phyloP scores from a whole-genome alignment of 2,888 invertebrate genomes.

The Drosophila subquinaria region DNA sequence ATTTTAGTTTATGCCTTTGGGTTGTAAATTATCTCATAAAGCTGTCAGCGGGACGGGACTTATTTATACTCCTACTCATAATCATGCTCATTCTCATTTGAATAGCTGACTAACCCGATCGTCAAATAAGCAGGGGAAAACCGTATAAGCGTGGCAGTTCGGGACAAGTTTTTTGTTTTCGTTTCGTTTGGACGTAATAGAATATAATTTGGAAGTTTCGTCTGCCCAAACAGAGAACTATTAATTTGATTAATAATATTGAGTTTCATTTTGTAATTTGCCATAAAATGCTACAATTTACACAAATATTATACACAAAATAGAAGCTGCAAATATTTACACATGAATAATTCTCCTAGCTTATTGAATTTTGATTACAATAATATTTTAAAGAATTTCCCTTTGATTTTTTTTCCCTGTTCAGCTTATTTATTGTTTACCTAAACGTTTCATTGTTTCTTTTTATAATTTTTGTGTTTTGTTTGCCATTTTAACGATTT shows the following conservation, averaged over 20 bases:
- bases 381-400: constrained; percentile 45
- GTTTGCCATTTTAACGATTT: constrained; percentile 78
- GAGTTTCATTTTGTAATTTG: constrained; percentile 13
- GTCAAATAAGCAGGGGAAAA: constrained; percentile 42
- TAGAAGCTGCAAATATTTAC: constrained; percentile 30
- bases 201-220: constrained; percentile 10
- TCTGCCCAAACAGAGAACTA: constrained; percentile 3
- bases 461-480: constrained; percentile 51
- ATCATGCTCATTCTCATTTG: constrained; percentile 52
- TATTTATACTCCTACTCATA: constrained; percentile 28
- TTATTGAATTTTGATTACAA: constrained; percentile 69
- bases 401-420: background rate
- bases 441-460: constrained; percentile 17
- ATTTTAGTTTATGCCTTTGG: constrained; percentile 31
- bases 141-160: constrained; percentile 29
- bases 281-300: constrained; percentile 27
- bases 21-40: constrained; percentile 63
- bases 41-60: constrained; percentile 47
- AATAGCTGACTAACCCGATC: constrained; percentile 51
- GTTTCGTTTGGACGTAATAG: constrained; percentile 16
- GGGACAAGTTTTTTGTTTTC: background rate
- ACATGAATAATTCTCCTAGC: constrained; percentile 41
- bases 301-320: constrained; percentile 33
- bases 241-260: constrained; percentile 24
- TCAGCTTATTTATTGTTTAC: constrained; percentile 25